Percentiles rank a stretch among this genome's conserved stretches.
Conservation (phyloP, 2,113 vertebrate genomes). For the Carlito syrichta region DNA sequence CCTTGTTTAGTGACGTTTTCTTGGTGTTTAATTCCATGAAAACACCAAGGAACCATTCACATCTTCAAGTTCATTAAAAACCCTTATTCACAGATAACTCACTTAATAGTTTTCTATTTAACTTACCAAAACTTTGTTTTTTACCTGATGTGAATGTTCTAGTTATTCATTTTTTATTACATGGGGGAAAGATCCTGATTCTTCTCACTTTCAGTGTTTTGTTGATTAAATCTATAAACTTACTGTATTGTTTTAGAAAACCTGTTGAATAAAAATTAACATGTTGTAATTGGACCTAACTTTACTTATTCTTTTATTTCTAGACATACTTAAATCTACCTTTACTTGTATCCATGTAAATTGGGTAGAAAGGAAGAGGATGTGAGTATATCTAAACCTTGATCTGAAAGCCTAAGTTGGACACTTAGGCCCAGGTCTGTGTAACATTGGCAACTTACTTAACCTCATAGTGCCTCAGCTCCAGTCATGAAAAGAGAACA, state of each 20-base stretch:
- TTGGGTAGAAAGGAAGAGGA: fast-evolving
- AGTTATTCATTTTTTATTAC: not conserved
- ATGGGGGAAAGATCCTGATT: not conserved
- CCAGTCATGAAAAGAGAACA: not conserved
- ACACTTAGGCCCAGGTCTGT: not conserved
- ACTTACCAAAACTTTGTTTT: not conserved
- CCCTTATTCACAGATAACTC: constrained; percentile 35
- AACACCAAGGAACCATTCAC: not conserved
- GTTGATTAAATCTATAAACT: not conserved
- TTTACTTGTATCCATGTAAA: not conserved
- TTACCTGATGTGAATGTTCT: not conserved
- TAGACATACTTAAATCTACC: not conserved
- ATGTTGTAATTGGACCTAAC: no score
- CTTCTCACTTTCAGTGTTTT: not conserved
- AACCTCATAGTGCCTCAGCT: not conserved
- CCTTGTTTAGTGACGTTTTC: constrained; percentile 49
- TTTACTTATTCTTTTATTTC: not conserved
- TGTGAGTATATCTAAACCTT: not conserved
- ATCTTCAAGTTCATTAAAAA: constrained; percentile 23
- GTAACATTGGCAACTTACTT: not conserved
- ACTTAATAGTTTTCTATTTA: not conserved
- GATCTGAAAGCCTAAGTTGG: not conserved
- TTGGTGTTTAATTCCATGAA: not conserved
- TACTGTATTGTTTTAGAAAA: not conserved
- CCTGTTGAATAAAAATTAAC: not conserved